Evolutionary conservation across 2,113 vertebrate species (phyloP), one percentile per base, ranked within the genome.

Genomic region (Xenopus tropicalis): DNA sequence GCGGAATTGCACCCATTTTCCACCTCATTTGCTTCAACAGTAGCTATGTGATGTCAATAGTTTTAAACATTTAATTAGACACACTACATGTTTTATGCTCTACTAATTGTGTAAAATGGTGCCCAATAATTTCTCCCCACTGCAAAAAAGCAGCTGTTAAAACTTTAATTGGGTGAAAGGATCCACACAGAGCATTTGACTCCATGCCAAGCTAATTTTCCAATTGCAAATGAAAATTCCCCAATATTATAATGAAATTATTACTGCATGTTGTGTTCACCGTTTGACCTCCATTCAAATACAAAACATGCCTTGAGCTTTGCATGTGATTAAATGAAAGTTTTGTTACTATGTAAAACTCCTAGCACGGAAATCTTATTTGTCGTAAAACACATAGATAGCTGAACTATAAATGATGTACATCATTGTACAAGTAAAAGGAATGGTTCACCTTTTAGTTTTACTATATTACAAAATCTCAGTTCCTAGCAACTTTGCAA

Each of bases 41-140:
- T 85, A 87, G 85, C 84, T 81, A 83, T 73, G 78, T 84, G 82
- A 83, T 81, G 83, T 83, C 83, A 85, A 83, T 83, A 80, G 80
- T 80, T 82, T 85, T 83, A 84, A 85, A 86, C 80, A 81, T 82
- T 84, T 83, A 85, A 86, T 85, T 88, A 83, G 83, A 81, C 80
- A 62, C 66, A 81, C 70, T 81, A 83, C 76, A 67, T 87, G 82
- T 84, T 86, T 85, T 87, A 86, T 86, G 84, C 81, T 85, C 84
- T 82, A 83, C 84, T 83, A 85, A 88, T 88, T 84, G 80, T 44
- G 83, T 70, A 86, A 86, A 85, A 84, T 84, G 79, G 76, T 76
- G 79, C 83, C 83, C 78, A 78, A 77, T 85, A 82, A 84, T 88
- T 86, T 87, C 85, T 79, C 76, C 80, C 79, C 72, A 82, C 80